These are phyloP conservation scores for Heteromormyrus szaboi DNA, from an alignment of 2,797 vertebrate species.

Conservation along the genomic window DNA sequence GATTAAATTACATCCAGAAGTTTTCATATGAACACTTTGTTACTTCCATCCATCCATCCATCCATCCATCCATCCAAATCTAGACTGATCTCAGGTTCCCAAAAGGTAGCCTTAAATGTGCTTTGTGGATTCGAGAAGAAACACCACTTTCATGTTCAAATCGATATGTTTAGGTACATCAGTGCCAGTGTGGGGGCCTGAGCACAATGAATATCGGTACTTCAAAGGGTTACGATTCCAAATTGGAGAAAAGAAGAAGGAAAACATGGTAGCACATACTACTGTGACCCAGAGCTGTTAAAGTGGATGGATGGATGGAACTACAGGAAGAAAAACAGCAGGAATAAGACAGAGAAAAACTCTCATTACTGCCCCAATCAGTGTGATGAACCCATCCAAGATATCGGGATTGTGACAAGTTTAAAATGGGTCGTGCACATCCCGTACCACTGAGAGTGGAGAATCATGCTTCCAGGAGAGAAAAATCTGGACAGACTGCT, in stretches of 20 bases:
- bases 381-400: neutral
- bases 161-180: neutral
- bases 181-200: too few relatives aligned
- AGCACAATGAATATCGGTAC: neutral
- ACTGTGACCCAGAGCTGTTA: neutral
- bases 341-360: neutral
- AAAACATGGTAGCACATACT: neutral
- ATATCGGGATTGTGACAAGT: neutral
- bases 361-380: neutral
- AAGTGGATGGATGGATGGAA: neutral
- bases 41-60: neutral
- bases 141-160: neutral
- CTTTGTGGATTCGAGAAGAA: neutral
- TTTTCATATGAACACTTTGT: neutral
- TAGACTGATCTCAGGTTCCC: neutral
- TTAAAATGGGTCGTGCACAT: neutral
- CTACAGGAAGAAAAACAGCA: neutral
- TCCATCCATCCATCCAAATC: neutral
- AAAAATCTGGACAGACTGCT: neutral
- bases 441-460: neutral
- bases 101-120: neutral
- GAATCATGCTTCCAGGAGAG: neutral
- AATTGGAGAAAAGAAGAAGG: neutral
- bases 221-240: neutral
- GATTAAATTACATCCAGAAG: neutral